Percentiles rank a stretch among this genome's conserved stretches.
Evolutionary conservation across 2,888 invertebrate species (phyloP).

Genomic region (Hirtodrosophila histrioides): DNA sequence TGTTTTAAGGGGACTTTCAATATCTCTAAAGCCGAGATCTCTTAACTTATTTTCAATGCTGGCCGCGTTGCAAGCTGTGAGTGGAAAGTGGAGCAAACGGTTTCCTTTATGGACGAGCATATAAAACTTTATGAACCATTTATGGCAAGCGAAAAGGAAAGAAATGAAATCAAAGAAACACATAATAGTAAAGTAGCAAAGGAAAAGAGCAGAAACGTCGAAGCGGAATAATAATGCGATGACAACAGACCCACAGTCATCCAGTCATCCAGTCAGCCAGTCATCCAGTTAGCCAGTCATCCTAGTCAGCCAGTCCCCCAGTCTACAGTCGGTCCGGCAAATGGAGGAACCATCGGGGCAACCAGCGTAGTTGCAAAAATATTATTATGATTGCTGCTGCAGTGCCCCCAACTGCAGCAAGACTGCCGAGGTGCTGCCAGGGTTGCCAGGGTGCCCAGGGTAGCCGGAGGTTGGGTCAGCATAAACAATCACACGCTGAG

Average conservation of each 20-base stretch:
- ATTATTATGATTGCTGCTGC: slow-evolving; percentile 63
- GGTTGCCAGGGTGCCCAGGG: not conserved
- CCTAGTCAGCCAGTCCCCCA: slow-evolving; percentile 21
- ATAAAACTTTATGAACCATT: slow-evolving; percentile 72
- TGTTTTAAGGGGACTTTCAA: slow-evolving; percentile 36
- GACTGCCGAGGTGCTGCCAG: not conserved
- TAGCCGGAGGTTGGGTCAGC: slow-evolving; percentile 35
- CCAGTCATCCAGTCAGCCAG: slow-evolving; percentile 28
- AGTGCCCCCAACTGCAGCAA: slow-evolving; percentile 37
- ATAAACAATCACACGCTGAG: slow-evolving; percentile 69
- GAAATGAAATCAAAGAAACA: slow-evolving; percentile 65
- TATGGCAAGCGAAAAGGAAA: slow-evolving; percentile 56
- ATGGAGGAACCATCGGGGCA: slow-evolving; percentile 35
- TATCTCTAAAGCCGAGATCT: slow-evolving; percentile 27
- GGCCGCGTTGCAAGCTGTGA: slow-evolving; percentile 22
- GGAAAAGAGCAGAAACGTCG: slow-evolving; percentile 62
- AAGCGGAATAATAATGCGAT: slow-evolving; percentile 69
- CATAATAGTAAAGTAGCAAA: slow-evolving; percentile 68
- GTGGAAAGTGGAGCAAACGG: slow-evolving; percentile 67
- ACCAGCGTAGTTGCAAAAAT: slow-evolving; percentile 57
- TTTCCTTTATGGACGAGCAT: slow-evolving; percentile 68
- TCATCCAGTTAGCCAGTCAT: slow-evolving; percentile 15
- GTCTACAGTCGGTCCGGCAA: slow-evolving; percentile 25
- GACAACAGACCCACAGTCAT: slow-evolving; percentile 49
- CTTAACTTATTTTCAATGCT: slow-evolving; percentile 50